Conservation (phyloP, 2,888 invertebrate species). For the Priocnemis perturbator region DNA sequence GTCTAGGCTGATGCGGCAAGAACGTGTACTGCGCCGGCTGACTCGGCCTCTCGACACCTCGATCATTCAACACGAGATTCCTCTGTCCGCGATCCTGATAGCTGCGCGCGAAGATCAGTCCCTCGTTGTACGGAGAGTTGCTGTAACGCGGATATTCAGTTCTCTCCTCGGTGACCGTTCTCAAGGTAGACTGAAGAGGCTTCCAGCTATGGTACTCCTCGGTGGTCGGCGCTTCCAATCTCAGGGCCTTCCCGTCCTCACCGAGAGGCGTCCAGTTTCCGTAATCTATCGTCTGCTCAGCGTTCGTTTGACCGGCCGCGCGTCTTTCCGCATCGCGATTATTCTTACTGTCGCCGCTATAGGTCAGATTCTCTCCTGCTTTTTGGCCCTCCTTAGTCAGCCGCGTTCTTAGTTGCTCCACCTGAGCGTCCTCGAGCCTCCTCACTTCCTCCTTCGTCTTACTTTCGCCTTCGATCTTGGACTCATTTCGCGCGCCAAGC, state of each 20-base stretch:
- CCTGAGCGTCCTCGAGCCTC: slow-evolving; percentile 53
- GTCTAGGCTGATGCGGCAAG: slow-evolving; percentile 60
- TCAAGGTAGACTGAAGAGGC: slow-evolving; percentile 78
- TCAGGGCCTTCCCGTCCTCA: slow-evolving; percentile 53
- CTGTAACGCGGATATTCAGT: slow-evolving; percentile 44
- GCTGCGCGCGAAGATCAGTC: slow-evolving; percentile 48
- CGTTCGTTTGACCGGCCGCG: background rate
- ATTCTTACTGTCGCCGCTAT: too few relatives aligned
- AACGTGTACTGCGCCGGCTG: slow-evolving; percentile 46
- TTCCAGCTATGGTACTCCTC: slow-evolving; percentile 72
- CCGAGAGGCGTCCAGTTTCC: slow-evolving; percentile 67
- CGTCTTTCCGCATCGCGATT: slow-evolving; percentile 12
- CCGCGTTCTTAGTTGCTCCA: slow-evolving; percentile 50
- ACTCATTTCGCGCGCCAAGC: background rate
- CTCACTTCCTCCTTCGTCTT: slow-evolving; percentile 45
- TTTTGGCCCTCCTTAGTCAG: slow-evolving; percentile 40
- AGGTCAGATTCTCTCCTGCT: slow-evolving; percentile 14
- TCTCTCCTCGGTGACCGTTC: slow-evolving; percentile 71
- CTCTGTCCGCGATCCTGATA: slow-evolving; percentile 51
- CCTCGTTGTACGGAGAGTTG: slow-evolving; percentile 20
- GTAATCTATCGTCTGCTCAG: slow-evolving; percentile 53
- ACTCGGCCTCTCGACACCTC: slow-evolving; percentile 15
- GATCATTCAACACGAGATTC: slow-evolving; percentile 37
- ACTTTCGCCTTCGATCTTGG: slow-evolving; percentile 11
- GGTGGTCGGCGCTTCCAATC: slow-evolving; percentile 37